These are phyloP conservation scores for Cossypha niveicapilla DNA, from an alignment of 2,797 vertebrate genomes.

Conservation along the genomic window DNA sequence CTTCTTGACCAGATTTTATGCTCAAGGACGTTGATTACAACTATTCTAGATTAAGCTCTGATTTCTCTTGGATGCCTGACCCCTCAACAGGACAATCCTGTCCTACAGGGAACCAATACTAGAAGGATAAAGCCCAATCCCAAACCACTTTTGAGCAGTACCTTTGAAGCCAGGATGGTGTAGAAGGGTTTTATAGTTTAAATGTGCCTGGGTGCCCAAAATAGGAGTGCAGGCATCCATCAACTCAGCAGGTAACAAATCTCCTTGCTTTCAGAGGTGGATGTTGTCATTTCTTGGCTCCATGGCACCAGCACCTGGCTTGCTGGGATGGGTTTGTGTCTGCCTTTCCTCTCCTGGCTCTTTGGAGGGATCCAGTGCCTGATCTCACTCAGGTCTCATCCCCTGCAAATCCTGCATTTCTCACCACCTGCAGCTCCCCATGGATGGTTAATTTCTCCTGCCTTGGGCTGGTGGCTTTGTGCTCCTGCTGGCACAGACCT, in stretches of 20 bases:
- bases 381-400: background rate
- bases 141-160: background rate
- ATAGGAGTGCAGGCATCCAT: background rate
- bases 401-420: background rate
- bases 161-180: background rate
- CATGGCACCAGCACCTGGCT: background rate
- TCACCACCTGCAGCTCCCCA: background rate
- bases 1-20: rapidly evolving
- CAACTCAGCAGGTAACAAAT: background rate
- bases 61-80: background rate
- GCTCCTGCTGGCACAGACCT: background rate
- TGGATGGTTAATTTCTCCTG: background rate
- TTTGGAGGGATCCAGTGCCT: background rate
- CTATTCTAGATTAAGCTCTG: background rate
- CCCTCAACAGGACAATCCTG: background rate
- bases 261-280: background rate
- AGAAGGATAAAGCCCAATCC: background rate
- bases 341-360: background rate
- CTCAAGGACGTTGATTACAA: background rate
- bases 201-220: background rate
- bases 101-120: background rate
- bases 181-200: background rate
- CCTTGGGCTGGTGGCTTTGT: background rate
- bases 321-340: background rate
- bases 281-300: constrained; percentile 11